These are phyloP conservation scores for Seriola quinqueradiata DNA, from an alignment of 2,113 vertebrate genomes.

Conservation along the genomic window DNA sequence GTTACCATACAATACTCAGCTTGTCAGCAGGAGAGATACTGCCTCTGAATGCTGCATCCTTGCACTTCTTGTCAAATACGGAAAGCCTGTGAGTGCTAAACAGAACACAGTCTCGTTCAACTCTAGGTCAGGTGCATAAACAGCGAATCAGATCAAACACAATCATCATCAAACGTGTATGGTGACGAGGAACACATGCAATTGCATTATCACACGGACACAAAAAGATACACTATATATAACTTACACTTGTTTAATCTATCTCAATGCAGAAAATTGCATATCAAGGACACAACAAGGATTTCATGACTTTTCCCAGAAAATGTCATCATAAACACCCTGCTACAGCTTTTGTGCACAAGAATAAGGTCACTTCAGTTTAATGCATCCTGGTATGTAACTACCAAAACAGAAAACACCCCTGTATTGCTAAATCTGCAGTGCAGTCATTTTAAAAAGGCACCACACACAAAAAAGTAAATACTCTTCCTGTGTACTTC, in stretches of 20 bases:
- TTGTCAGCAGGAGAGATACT: neutral
- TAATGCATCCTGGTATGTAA: constrained; percentile 26
- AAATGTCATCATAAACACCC: constrained; percentile 42
- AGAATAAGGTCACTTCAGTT: constrained; percentile 67
- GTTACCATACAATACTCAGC: constrained; percentile 2
- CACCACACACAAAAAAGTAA: constrained; percentile 30
- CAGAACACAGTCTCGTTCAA: neutral
- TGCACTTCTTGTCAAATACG: neutral
- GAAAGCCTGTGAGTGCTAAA: constrained; percentile 9
- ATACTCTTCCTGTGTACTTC: constrained; percentile 2
- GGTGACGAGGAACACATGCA: constrained; percentile 22
- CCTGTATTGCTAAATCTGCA: constrained; percentile 45
- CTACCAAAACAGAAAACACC: constrained; percentile 22
- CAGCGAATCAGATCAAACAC: constrained; percentile 6
- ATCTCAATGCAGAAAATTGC: constrained; percentile 29
- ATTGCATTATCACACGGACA: constrained; percentile 14
- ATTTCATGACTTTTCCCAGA: constrained; percentile 36
- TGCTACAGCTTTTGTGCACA: constrained; percentile 53
- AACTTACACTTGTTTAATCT: neutral
- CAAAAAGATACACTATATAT: constrained; percentile 17
- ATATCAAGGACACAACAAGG: constrained; percentile 24
- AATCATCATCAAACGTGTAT: too few species aligned
- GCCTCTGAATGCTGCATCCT: neutral
- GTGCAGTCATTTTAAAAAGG: constrained; percentile 54
- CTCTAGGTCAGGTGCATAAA: neutral